Conservation (phyloP, 2,888 invertebrate genomes). For the Calameuta filiformis region DNA sequence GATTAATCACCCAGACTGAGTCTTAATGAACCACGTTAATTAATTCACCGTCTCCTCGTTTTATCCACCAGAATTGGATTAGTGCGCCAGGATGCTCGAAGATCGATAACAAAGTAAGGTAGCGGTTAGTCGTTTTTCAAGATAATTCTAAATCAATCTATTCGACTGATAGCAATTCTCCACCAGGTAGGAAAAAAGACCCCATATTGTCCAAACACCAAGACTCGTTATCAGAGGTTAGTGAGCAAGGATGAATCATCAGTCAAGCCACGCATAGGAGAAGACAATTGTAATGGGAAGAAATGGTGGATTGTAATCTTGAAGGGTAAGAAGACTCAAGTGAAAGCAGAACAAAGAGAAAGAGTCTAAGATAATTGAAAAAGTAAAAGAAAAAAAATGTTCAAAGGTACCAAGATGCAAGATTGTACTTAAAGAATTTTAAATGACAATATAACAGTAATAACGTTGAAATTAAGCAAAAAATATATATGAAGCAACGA, state of each 20-base stretch:
- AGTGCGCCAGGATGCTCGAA: background rate
- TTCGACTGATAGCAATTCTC: background rate
- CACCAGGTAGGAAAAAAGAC: too few relatives aligned
- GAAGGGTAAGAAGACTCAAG: constrained; percentile 11
- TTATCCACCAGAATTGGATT: too few relatives aligned
- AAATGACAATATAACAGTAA: too few relatives aligned
- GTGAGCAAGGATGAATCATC: too few relatives aligned
- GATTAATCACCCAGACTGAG: too few relatives aligned
- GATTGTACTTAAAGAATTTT: too few relatives aligned
- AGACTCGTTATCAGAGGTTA: too few relatives aligned
- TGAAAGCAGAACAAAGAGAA: constrained; percentile 15
- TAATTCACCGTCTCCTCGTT: too few relatives aligned
- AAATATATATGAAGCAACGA: too few relatives aligned
- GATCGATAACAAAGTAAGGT: background rate
- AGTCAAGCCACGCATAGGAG: background rate
- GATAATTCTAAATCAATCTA: background rate
- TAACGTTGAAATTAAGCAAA: too few relatives aligned
- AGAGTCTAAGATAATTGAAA: constrained; percentile 11
- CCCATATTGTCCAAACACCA: too few relatives aligned
- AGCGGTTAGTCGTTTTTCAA: background rate
- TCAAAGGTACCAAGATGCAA: background rate
- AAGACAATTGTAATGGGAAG: constrained; percentile 13
- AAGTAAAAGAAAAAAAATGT: constrained; percentile 9
- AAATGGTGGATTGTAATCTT: constrained; percentile 16
- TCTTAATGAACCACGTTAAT: too few relatives aligned